These are phyloP conservation scores for Napeogenes sylphis DNA, from an alignment of 2,888 invertebrate species.

Conservation along the genomic window DNA sequence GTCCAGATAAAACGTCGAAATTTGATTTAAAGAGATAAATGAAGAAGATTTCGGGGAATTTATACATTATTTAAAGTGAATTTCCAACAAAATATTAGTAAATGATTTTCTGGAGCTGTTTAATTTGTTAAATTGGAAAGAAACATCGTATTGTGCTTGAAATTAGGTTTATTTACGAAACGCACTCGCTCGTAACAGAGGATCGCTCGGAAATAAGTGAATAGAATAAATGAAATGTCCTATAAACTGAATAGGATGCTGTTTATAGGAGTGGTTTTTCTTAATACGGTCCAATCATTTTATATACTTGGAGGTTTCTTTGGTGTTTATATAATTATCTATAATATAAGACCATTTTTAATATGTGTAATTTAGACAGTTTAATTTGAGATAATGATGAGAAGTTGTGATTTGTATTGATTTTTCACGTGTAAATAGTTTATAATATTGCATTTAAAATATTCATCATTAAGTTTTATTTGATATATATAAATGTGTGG, in stretches of 20 bases:
- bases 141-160: constrained; percentile 67
- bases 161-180: constrained; percentile 73
- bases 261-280: constrained; percentile 43
- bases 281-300: constrained; percentile 42
- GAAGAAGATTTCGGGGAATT: background rate
- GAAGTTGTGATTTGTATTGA: no score
- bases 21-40: no score
- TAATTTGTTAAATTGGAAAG: constrained; percentile 75
- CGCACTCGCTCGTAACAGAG: constrained; percentile 66
- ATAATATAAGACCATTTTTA: constrained; percentile 27
- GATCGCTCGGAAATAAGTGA: constrained; percentile 71
- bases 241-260: constrained; percentile 68
- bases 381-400: no score
- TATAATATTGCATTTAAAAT: no score
- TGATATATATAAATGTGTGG: no score
- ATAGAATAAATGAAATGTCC: constrained; percentile 71
- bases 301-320: constrained; percentile 25
- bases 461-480: no score
- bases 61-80: constrained; percentile 4
- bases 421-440: no score
- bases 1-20: no score
- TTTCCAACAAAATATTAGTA: constrained; percentile 4
- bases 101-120: constrained; percentile 23
- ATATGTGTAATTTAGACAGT: no score
- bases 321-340: constrained; percentile 19